Evolutionary conservation across 1,140 invertebrate genomes (phyloP).

Genomic region (Temnothorax longispinosus): DNA sequence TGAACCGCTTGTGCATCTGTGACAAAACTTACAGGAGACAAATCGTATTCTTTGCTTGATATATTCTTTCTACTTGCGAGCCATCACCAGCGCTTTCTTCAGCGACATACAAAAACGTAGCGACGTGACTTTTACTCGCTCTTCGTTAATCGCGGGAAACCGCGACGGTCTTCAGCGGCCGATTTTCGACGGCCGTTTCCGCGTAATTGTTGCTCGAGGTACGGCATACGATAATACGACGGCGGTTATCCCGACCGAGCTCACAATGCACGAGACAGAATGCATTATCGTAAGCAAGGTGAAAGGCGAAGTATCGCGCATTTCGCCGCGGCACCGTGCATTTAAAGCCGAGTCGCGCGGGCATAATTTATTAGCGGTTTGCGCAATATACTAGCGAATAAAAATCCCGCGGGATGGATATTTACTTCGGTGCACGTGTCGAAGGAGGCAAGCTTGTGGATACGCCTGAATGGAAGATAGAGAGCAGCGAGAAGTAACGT

Average conservation of each 20-base stretch:
- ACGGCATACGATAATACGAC: constrained; percentile 23
- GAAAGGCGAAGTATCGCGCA: constrained; percentile 52
- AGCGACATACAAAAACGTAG: too few species aligned
- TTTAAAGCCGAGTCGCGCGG: constrained; percentile 44
- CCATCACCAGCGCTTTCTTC: not conserved
- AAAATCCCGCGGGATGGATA: constrained; percentile 45
- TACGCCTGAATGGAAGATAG: constrained; percentile 18
- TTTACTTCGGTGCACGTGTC: constrained; percentile 14
- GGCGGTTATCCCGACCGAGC: not conserved
- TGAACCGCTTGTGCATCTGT: too few species aligned
- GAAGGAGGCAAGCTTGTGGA: constrained; percentile 7
- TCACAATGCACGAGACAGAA: constrained; percentile 47
- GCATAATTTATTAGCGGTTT: constrained; percentile 56
- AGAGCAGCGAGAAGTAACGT: constrained; percentile 39
- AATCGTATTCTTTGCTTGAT: not conserved
- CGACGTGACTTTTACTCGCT: not conserved
- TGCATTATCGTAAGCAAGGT: constrained; percentile 49
- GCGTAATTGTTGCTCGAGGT: constrained; percentile 24
- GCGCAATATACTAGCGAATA: constrained; percentile 38
- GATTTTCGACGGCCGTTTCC: constrained; percentile 18
- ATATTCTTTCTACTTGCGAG: not conserved
- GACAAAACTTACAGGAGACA: not conserved
- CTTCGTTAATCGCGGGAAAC: constrained; percentile 24
- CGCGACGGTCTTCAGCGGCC: not conserved
- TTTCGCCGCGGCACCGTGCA: constrained; percentile 31